phyloP scores from a whole-genome alignment of 2,113 vertebrate species.

The Phalacrocorax carbo region DNA sequence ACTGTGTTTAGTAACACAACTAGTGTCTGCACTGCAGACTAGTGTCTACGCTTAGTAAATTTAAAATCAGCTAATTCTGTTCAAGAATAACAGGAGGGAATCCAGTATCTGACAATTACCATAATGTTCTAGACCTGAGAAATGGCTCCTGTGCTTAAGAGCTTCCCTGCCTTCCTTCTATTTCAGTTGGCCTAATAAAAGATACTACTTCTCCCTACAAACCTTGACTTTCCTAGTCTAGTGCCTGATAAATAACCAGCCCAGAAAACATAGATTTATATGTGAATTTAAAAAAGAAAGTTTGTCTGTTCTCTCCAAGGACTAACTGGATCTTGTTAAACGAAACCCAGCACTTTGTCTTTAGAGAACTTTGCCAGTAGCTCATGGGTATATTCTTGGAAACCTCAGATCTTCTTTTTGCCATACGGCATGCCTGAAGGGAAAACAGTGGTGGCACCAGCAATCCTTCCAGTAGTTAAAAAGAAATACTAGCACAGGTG shows the following conservation, averaged over 20 bases:
- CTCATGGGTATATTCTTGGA: neutral
- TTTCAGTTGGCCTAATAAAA: neutral
- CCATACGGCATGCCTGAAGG: neutral
- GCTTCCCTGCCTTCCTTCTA: neutral
- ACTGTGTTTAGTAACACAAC: neutral
- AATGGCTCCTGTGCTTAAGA: neutral
- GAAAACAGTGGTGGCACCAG: neutral
- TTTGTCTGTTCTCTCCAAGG: neutral
- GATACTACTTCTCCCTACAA: neutral
- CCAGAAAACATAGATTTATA: neutral
- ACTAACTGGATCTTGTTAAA: neutral
- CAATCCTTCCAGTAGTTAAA: neutral
- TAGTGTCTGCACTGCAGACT: no score
- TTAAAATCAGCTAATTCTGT: neutral
- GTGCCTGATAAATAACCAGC: neutral
- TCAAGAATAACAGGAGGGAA: neutral
- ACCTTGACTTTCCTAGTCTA: neutral
- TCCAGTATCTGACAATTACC: neutral
- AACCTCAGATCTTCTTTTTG: neutral
- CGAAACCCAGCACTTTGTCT: neutral
- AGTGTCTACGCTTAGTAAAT: neutral
- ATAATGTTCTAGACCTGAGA: neutral
- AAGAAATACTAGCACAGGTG: neutral
- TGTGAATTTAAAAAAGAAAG: neutral
- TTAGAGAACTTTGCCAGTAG: neutral